Percentiles rank a stretch among this genome's conserved stretches.
Conservation (phyloP, 2,113 vertebrate genomes). For the Sceloporus undulatus region DNA sequence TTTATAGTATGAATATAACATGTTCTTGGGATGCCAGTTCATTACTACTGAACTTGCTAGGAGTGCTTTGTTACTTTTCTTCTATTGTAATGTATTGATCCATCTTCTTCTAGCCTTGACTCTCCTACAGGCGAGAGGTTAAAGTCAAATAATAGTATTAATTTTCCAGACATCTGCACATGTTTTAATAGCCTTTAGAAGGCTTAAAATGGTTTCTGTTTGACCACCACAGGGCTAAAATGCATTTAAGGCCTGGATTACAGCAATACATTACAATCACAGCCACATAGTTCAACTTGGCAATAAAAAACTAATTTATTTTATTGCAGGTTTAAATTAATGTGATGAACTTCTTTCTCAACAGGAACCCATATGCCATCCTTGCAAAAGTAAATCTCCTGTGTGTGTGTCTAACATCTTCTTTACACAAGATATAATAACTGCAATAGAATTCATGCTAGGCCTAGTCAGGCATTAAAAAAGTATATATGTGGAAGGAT, state of each 20-base stretch:
- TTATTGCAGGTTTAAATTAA: constrained; percentile 75
- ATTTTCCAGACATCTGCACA: constrained; percentile 85
- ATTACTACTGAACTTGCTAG: constrained; percentile 54
- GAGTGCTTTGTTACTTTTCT: constrained; percentile 61
- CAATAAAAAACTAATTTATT: constrained; percentile 78
- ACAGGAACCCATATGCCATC: constrained; percentile 39
- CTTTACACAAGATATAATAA: constrained; percentile 37
- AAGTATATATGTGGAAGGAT: neutral
- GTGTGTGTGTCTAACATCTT: neutral
- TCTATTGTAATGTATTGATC: constrained; percentile 76
- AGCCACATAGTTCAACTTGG: constrained; percentile 67
- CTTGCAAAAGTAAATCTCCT: constrained; percentile 45
- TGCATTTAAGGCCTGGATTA: constrained; percentile 77
- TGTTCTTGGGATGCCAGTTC: constrained; percentile 38
- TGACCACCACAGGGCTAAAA: constrained; percentile 82
- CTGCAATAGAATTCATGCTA: neutral
- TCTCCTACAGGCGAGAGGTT: constrained; percentile 79
- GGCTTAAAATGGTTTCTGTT: constrained; percentile 77
- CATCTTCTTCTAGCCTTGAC: constrained; percentile 72
- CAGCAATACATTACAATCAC: constrained; percentile 77
- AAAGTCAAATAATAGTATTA: constrained; percentile 83
- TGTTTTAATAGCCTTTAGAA: constrained; percentile 83
- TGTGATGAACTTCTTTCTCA: constrained; percentile 62
- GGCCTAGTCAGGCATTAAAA: constrained; percentile 1
- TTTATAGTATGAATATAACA: constrained; percentile 38